Conservation (phyloP, 2,113 vertebrate species). For the Scatophagus argus region DNA sequence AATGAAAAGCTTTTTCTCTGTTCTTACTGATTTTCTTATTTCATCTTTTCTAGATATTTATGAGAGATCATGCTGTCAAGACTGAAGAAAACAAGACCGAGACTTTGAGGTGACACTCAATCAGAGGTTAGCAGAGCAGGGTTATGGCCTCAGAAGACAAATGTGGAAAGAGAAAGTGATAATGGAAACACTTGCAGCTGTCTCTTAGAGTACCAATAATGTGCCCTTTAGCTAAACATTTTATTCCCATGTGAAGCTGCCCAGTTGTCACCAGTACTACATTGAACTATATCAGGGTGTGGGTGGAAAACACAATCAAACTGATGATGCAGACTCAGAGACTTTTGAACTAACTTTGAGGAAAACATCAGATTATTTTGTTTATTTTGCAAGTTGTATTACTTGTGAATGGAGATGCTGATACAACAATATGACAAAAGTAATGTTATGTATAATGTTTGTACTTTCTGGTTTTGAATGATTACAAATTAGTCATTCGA, state of each 20-base stretch:
- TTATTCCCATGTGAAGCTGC: not conserved
- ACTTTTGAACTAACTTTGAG: not conserved
- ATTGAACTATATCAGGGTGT: not conserved
- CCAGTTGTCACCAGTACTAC: not conserved
- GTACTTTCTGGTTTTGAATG: constrained; percentile 6
- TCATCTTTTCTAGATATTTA: constrained; percentile 60
- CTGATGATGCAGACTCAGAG: not conserved
- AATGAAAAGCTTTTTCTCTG: no score
- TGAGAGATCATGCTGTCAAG: not conserved
- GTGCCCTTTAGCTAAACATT: not conserved
- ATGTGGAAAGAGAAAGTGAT: not conserved
- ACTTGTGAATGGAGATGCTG: not conserved
- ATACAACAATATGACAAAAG: not conserved
- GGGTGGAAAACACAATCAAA: not conserved
- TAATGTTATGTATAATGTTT: not conserved
- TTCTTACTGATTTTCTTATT: not conserved
- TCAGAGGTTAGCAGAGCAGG: not conserved
- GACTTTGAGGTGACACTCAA: not conserved
- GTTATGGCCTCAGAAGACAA: not conserved
- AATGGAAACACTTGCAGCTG: not conserved
- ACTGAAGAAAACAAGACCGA: constrained; percentile 16
- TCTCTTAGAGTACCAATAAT: not conserved
- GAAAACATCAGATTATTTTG: not conserved
- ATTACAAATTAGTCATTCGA: not conserved
- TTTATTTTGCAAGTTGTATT: not conserved